Base-by-base conservation (phyloP, 92 coral and sea anemone species). In the Nematostella vectensis region DNA sequence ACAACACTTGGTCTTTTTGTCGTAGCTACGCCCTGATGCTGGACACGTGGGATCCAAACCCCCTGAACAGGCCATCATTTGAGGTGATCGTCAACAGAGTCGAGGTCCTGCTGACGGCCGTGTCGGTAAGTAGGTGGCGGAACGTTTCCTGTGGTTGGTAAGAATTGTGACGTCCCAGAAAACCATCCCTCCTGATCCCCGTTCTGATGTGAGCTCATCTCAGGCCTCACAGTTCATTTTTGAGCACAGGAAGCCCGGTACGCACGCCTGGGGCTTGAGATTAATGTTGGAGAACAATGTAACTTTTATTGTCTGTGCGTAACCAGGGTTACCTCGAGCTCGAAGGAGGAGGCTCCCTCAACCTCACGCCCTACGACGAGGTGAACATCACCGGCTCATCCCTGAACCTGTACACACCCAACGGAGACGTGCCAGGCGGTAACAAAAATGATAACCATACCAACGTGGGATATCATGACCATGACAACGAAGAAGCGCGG, bases 21-120 rank as follows among this genome's bases (percentile, higher is more conserved):
- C n/a, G n/a, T n/a, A 82, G 89, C 9, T 82, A 61, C 39, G 63
- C 57, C 3, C 48, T 77, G 0, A 82, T 82, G 80, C 13, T 27
- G 25, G 57, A 60, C 20, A 70, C 80, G 17, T 82, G 89, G 89
- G 55, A 69, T 28, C 27, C 73, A 1, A 69, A 82, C 52, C 89
- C 89, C 6, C 40, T 60, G 18, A 31, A 71, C 25, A 62, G 89
- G 38, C 89, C 75, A 27, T 30, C 80, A 27, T 82, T 82, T 37
- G 52, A 57, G 0, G 76, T 71, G 27, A 42, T 81, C 48, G 78
- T 45, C 17, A 48, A 55, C 4, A 52, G 36, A 28, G 54, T 49
- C 0, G 82, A 80, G 17, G 58, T 55, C 11, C 31, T 80, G 57
- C 33, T 80, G 54, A 11, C 61, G 39, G 67, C 62, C 10, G 62